Percentiles rank a stretch among this genome's conserved stretches.
Conservation (phyloP, 2,113 vertebrate species). For the Phaethornis superciliosus region DNA sequence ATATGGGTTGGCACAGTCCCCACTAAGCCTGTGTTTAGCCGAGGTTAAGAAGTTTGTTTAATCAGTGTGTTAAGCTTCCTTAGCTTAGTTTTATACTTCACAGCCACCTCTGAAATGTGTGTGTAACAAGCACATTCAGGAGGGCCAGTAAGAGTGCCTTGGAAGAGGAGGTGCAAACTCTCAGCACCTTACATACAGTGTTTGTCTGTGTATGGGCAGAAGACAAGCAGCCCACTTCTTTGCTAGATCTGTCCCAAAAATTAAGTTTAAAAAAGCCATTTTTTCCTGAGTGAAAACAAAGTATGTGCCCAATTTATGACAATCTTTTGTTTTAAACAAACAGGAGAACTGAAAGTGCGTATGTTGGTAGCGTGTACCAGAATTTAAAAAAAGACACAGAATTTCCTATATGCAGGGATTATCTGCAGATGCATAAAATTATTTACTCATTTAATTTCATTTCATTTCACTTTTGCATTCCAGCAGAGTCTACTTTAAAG, state of each 20-base stretch:
- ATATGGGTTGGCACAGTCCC: background rate
- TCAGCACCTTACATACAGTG: background rate
- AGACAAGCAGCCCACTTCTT: background rate
- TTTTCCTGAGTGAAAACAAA: background rate
- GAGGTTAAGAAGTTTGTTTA: background rate
- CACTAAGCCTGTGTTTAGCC: background rate
- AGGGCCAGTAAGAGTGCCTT: background rate
- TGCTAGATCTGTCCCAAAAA: background rate
- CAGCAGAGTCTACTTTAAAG: slow-evolving; percentile 64
- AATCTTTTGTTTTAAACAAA: background rate
- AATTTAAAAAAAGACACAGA: background rate
- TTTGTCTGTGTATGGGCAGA: background rate
- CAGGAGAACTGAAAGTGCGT: background rate
- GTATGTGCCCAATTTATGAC: background rate
- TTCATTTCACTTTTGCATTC: slow-evolving; percentile 52
- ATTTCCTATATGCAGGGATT: background rate
- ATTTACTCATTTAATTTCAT: background rate
- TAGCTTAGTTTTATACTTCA: background rate
- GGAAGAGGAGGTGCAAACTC: background rate
- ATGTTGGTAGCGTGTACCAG: background rate
- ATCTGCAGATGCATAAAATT: background rate
- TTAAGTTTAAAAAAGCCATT: background rate
- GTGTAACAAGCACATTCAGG: background rate
- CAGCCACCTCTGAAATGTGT: background rate
- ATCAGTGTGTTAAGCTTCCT: background rate